These are phyloP conservation scores for Palloptera scutellata DNA, from an alignment of 2,888 invertebrate genomes.

Conservation along the genomic window DNA sequence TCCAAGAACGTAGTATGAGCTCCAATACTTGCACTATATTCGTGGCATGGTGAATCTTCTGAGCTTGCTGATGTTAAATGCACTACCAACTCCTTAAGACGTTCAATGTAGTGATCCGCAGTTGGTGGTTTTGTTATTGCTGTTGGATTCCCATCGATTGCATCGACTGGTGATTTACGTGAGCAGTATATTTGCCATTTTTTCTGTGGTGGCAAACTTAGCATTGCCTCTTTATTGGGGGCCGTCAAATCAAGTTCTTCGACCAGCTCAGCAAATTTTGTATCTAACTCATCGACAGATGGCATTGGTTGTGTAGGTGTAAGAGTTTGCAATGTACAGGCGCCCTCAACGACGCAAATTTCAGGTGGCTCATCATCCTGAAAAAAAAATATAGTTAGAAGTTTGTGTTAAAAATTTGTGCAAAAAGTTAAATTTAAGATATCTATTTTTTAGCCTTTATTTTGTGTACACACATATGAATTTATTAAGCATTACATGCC, in stretches of 20 bases:
- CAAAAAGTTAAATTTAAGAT: too few relatives aligned
- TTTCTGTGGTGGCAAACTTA: conserved; percentile 90
- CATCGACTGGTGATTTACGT: conserved; percentile 74
- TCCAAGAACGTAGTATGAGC: conserved; percentile 70
- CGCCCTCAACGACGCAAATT: conserved; percentile 93
- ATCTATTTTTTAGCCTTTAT: too few relatives aligned
- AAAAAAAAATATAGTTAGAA: background rate
- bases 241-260: conserved; percentile 94
- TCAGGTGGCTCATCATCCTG: conserved; percentile 95
- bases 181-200: conserved; percentile 99
- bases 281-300: conserved; percentile 88
- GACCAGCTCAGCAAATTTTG: conserved; percentile 93
- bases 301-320: conserved; percentile 95
- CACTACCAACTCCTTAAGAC: conserved; percentile 80
- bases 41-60: conserved; percentile 64
- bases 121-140: conserved; percentile 76
- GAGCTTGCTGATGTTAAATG: conserved; percentile 57
- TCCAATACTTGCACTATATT: conserved; percentile 61
- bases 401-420: background rate
- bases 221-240: conserved; percentile 92
- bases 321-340: conserved; percentile 85
- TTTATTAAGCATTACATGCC: too few relatives aligned
- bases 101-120: conserved; percentile 92
- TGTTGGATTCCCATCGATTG: conserved; percentile 64
- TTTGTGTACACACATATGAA: too few relatives aligned